Base-by-base conservation (phyloP, 2,797 vertebrate genomes). In the Xenopus petersii region DNA sequence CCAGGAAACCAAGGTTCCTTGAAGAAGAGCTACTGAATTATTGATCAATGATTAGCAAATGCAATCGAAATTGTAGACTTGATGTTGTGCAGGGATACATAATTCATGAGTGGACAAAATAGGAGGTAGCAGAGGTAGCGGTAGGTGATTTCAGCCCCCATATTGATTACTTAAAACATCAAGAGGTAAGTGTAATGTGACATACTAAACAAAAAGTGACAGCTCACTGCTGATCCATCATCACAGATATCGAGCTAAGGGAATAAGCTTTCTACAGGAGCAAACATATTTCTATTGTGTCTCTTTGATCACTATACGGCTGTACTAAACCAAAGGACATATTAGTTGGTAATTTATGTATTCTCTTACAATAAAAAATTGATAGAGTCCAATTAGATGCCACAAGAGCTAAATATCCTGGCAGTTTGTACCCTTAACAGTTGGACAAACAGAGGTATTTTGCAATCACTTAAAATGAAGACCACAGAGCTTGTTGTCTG, bases 31-130 rank as follows among this genome's bases (percentile, higher is more conserved):
- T 90, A 83, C 86, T 98, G 93, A 96, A 99, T 98, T 97, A 99
- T 99, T 99, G 96, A 98, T 96, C 93, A 95, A 88, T 94, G 94
- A 97, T 98, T 96, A 97, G 90, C 94, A 97, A 96, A 97, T 97
- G 94, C 94, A 93, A 95, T 94, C 91, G 94, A 96, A 98, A 96
- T 95, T 93, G 94, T 96, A 94, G 90, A 94, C 95, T 93, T 92
- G 92, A 93, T 91, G 93, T 94, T 92, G 86, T 87, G 89, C 85
- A 76, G 80, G 75, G 83, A 94, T 98, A 91, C 91, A 98, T 97
- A 96, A 98, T 98, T 98, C 92, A 98, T 94, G 93, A 93, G 83
- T 89, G 92, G 94, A 98, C 96, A 97, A 98, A 98, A 96, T 92
- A 96, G 94, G 91, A 94, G 92, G 93, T 91, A 93, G 92, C 92